These are phyloP conservation scores for Elanoides forficatus DNA, from an alignment of 2,113 vertebrate genomes.

Conservation along the genomic window DNA sequence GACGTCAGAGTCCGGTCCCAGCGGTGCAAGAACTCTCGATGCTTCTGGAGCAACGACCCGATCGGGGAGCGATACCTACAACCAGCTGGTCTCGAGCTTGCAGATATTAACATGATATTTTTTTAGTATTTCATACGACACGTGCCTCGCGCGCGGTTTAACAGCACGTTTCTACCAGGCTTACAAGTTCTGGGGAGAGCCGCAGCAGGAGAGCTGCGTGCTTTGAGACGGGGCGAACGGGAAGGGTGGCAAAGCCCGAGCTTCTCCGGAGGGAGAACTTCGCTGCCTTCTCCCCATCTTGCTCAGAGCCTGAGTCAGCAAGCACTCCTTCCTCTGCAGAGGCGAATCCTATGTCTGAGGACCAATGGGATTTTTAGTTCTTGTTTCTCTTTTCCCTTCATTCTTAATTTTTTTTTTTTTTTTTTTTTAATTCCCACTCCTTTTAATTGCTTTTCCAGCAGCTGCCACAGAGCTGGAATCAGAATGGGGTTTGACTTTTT, in stretches of 20 bases:
- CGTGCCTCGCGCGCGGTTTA: fast-evolving
- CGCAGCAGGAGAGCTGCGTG: neutral
- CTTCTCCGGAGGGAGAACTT: neutral
- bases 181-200: neutral
- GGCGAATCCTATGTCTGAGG: fast-evolving
- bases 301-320: neutral
- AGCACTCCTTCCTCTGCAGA: neutral
- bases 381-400: neutral
- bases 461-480: neutral
- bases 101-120: fast-evolving
- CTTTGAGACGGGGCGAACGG: fast-evolving
- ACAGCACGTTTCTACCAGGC: neutral
- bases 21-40: neutral
- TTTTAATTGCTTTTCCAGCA: constrained; percentile 31
- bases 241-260: neutral
- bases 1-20: neutral
- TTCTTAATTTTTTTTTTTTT: neutral
- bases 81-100: neutral
- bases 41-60: neutral
- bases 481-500: neutral
- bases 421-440: neutral
- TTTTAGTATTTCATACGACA: fast-evolving
- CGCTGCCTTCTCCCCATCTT: neutral
- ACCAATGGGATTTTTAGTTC: fast-evolving
- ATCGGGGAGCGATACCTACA: fast-evolving